Base-by-base conservation (phyloP, 2,113 vertebrate species). In the Pelmatolapia mariae region DNA sequence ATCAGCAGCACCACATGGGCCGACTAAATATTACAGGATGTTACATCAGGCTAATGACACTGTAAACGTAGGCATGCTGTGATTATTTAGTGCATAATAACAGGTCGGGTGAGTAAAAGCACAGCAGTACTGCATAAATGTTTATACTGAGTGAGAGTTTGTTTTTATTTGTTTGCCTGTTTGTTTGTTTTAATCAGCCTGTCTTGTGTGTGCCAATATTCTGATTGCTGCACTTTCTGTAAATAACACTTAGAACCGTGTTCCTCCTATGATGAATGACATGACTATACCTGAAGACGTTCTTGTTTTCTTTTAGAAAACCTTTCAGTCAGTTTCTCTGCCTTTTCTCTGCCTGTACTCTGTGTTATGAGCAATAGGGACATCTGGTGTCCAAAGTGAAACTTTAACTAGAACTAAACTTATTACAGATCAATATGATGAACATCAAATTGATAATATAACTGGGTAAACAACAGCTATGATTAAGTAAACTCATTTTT, bases 301-400 rank as follows among this genome's bases (percentile, higher is more conserved):
- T 29, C 43, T 76, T 8, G 10, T 31, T 12, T 50, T 50, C 16
- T 50, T 50, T 82, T 22, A 68, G 61, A 22, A 68, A 68, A 38
- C 33, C 19, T 68, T 68, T 38, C 61, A 38, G 33, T 68, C 33
- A 38, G 61, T 63, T 36, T 63, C 59, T 36, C 59, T 61, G 40
- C 18, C 4, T 50, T 8, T 73, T 73, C 68, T 18, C 68, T n/a
- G 43, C 26, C 19, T 36, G 5, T 76, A 47, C 16, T 47, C 71
- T 7, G 36, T n/a, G 31, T 53, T n/a, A 8, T 8, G 8, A 63
- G 50, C 76, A 91, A 40, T 5, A 63, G 89, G 24, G 92, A 86
- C 93, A 91, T 76, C 93, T 94, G 57, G 82, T 93, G 92, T 82
- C 31, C 24, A 57, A 84, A 84, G 7, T 52, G 31, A 36, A 84